Percentiles rank a stretch among this genome's conserved stretches.
Conservation (phyloP, 2,797 vertebrate genomes). For the Amniataba percoides region DNA sequence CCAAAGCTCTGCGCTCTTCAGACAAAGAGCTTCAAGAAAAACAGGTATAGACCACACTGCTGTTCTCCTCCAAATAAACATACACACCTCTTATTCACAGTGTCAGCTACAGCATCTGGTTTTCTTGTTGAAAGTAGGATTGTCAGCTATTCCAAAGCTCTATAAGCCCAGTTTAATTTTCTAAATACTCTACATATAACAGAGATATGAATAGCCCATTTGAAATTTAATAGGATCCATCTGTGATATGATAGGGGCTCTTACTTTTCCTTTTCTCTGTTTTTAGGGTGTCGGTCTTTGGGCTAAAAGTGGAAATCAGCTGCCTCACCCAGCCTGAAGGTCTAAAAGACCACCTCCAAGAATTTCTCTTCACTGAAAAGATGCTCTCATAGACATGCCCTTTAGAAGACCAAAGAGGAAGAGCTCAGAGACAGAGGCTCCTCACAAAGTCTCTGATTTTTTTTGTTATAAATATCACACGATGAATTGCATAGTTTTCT, state of each 20-base stretch:
- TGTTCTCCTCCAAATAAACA: conserved; percentile 31
- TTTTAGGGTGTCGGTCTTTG: background rate
- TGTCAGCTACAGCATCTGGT: background rate
- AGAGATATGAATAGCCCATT: background rate
- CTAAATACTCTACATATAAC: background rate
- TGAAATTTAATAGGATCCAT: background rate
- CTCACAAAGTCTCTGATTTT: background rate
- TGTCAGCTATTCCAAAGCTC: background rate
- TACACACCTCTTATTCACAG: background rate
- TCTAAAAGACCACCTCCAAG: background rate
- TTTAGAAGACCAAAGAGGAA: background rate
- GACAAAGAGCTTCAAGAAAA: conserved; percentile 73
- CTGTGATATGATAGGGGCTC: background rate
- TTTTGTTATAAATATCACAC: background rate
- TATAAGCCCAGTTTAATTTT: background rate
- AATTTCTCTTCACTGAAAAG: background rate
- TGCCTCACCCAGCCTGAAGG: background rate
- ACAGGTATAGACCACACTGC: conserved; percentile 47
- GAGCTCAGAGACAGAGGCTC: background rate
- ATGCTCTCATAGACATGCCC: background rate
- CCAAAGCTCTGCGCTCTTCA: conserved; percentile 61
- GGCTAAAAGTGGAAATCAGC: background rate
- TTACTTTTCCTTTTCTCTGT: background rate
- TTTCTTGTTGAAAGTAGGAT: background rate
- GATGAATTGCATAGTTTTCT: background rate